Percentiles rank a stretch among this genome's conserved stretches.
These are phyloP conservation scores for Poeciliopsis presidionis DNA, from an alignment of 2,797 vertebrate genomes.

Conservation along the genomic window DNA sequence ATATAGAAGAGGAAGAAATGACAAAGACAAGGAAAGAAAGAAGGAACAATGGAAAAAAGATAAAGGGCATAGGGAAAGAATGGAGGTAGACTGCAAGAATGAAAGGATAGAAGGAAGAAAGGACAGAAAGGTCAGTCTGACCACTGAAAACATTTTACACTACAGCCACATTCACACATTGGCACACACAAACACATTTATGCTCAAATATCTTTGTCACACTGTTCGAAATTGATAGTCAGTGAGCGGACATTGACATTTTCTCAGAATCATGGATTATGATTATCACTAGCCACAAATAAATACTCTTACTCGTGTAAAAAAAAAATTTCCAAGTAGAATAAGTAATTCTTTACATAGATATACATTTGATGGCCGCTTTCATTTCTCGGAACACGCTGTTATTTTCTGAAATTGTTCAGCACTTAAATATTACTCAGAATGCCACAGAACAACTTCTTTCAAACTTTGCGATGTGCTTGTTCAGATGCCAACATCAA, in stretches of 20 bases:
- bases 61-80: not conserved
- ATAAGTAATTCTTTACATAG: not conserved
- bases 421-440: not conserved
- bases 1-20: not conserved
- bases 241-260: not conserved
- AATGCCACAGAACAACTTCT: not conserved
- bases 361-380: not conserved
- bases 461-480: not conserved
- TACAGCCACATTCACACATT: too few relatives aligned
- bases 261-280: not conserved
- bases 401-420: not conserved
- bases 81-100: not conserved
- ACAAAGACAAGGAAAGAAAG: not conserved
- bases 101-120: not conserved
- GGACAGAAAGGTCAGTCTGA: not conserved
- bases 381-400: not conserved
- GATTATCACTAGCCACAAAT: not conserved
- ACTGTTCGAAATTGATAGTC: not conserved
- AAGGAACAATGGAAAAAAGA: not conserved
- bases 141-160: too few relatives aligned
- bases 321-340: not conserved
- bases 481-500: not conserved
- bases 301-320: not conserved
- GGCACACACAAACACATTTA: too few relatives aligned
- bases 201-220: too few relatives aligned